Base-by-base conservation (phyloP, 2,113 vertebrate species). In the Aegithalos caudatus region DNA sequence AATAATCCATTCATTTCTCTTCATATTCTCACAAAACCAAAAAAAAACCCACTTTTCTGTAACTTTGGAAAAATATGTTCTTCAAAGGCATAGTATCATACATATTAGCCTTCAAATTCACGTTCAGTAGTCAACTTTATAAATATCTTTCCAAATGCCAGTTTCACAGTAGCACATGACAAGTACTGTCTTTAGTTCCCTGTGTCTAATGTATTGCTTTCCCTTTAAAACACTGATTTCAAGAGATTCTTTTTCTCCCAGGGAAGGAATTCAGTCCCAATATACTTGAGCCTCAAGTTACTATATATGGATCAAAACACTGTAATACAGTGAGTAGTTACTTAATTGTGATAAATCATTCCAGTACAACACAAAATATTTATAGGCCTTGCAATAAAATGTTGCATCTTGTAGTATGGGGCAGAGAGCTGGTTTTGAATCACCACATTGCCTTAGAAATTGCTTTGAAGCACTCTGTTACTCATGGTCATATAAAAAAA, bases 231-330 rank as follows among this genome's bases (percentile, higher is more conserved):
- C 27, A 37, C 14, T 71, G 40, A 60, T 93, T 88, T 92, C 35
- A 70, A 80, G 51, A 86, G 28, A 64, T 66, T 88, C 12, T 80
- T 88, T 91, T 91, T 62, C 64, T 83, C 71, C 58, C 54, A 64
- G 53, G 21, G 44, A 77, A 88, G 14, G 20, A 93, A 74, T 88
- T 90, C 31, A 80, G 64, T 66, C 40, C 16, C 40, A 51, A n/a
- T 77, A 37, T 73, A 81, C 78, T 56, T 91, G 25, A 94, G 44
- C 60, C n/a, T 92, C 14, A n/a, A 44, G 69, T 90, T 86, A 44
- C 56, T 88, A 90, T 78, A 73, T 71, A 84, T 40, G 51, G 56
- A 92, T 84, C 91, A 94, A 83, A 91, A 74, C 65, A 79, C 24
- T 64, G 44, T 86, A 78, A 56, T 53, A 42, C 45, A 62, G 37